Conservation (phyloP, 2,888 invertebrate genomes). For the Drosophila sordidula region DNA sequence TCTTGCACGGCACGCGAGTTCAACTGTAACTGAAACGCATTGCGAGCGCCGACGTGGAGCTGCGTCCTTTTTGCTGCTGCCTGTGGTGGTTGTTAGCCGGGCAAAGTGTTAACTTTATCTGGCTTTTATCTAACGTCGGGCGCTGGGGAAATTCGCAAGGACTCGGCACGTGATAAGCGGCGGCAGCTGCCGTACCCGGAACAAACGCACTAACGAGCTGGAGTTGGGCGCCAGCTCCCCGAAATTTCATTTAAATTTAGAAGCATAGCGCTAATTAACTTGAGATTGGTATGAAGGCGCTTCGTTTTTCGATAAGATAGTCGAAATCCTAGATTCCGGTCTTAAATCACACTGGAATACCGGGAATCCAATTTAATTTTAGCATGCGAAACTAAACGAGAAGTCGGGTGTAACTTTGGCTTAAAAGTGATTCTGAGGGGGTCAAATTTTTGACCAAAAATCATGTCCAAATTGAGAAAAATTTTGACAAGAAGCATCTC, state of each 20-base stretch:
- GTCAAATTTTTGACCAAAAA: too few species aligned
- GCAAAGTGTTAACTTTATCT: conserved; percentile 67
- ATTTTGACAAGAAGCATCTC: too few species aligned
- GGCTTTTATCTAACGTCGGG: conserved; percentile 56
- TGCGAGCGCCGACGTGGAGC: conserved; percentile 34
- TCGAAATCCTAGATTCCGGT: too few species aligned
- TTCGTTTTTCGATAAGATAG: too few species aligned
- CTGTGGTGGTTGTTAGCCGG: conserved; percentile 39
- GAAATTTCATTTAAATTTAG: conserved; percentile 41
- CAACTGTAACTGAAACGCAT: conserved; percentile 67
- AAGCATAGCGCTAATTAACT: conserved; percentile 20
- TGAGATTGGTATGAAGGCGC: neutral
- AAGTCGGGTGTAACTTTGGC: too few species aligned
- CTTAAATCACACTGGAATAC: too few species aligned
- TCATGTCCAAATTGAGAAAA: too few species aligned
- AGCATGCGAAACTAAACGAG: too few species aligned
- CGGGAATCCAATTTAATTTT: too few species aligned
- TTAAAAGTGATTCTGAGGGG: too few species aligned
- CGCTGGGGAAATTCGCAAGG: conserved; percentile 47
- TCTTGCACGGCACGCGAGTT: conserved; percentile 57
- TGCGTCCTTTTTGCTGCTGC: conserved; percentile 35
- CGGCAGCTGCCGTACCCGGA: conserved; percentile 9
- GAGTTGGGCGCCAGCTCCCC: neutral
- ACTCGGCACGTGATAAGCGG: conserved; percentile 31
- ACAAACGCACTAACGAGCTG: conserved; percentile 33